These are phyloP conservation scores for Brachionus asplanchnoidis DNA, from an alignment of 1,140 invertebrate species.

Conservation along the genomic window DNA sequence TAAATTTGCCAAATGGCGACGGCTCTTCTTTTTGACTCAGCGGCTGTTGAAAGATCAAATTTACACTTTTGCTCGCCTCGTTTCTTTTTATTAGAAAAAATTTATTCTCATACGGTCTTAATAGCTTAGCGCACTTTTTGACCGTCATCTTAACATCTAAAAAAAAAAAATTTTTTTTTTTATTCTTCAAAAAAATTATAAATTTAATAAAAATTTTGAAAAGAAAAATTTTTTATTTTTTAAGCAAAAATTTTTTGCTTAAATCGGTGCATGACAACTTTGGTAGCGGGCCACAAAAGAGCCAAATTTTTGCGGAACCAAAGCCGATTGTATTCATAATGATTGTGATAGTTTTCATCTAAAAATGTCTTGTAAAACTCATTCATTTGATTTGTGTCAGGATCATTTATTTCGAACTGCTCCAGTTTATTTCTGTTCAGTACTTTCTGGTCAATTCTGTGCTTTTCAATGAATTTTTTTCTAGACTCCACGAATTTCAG, in stretches of 20 bases:
- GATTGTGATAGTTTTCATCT: constrained; percentile 26
- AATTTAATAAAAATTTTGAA: neutral
- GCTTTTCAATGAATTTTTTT: constrained; percentile 9
- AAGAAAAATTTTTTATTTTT: neutral
- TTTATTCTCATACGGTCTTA: neutral
- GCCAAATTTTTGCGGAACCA: neutral
- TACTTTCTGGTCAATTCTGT: neutral
- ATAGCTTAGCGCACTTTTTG: neutral
- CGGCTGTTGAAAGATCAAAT: neutral
- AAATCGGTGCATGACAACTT: neutral
- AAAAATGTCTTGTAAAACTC: constrained; percentile 40
- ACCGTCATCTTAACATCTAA: constrained; percentile 4
- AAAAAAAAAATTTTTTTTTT: neutral
- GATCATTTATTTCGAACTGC: neutral
- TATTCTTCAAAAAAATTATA: neutral
- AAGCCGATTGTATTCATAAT: constrained; percentile 1
- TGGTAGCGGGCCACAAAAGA: neutral
- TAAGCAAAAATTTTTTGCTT: neutral
- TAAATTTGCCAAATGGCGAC: neutral
- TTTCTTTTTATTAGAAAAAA: neutral
- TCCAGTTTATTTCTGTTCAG: neutral
- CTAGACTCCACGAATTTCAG: constrained; percentile 26
- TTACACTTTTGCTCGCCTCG: constrained; percentile 11
- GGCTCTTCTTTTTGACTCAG: neutral
- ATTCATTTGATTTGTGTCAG: constrained; percentile 3